These are phyloP conservation scores for Chanos chanos DNA, from an alignment of 2,797 vertebrate species.

Conservation along the genomic window DNA sequence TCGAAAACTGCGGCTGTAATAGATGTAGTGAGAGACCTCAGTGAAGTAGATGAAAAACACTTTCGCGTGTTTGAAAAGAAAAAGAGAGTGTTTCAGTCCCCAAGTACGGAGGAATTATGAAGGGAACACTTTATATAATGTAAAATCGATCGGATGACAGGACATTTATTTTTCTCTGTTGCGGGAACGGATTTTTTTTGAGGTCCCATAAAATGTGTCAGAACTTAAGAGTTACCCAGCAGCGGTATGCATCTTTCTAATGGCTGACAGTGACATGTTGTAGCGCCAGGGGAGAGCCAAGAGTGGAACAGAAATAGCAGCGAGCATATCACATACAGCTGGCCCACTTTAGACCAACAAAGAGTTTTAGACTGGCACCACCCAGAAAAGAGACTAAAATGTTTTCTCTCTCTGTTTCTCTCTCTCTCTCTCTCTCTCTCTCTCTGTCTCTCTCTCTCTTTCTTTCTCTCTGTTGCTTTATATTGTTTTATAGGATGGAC, in stretches of 20 bases:
- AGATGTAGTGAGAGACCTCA: too few relatives aligned
- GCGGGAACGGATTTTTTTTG: too few relatives aligned
- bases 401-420: constrained; percentile 2
- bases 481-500: constrained; percentile 77
- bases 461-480: not conserved
- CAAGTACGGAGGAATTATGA: too few relatives aligned
- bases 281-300: constrained; percentile 59
- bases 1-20: too few relatives aligned
- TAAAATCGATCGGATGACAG: too few relatives aligned
- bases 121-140: too few relatives aligned
- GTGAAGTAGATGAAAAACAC: too few relatives aligned
- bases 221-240: constrained; percentile 42
- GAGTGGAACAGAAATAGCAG: constrained; percentile 66
- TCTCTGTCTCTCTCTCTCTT: not conserved
- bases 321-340: constrained; percentile 54
- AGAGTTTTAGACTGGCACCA: constrained; percentile 36
- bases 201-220: constrained; percentile 11
- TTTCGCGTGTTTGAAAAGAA: too few relatives aligned
- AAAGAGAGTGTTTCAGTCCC: too few relatives aligned
- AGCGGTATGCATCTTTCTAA: constrained; percentile 61
- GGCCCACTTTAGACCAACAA: constrained; percentile 57
- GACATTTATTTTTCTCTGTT: too few relatives aligned
- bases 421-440: constrained; percentile 9
- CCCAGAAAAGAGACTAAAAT: constrained; percentile 34
- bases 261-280: constrained; percentile 60